Evolutionary conservation across 2,113 vertebrate genomes (phyloP), one percentile per base, ranked within the genome.

Genomic region (Plecturocebus donacophilus): DNA sequence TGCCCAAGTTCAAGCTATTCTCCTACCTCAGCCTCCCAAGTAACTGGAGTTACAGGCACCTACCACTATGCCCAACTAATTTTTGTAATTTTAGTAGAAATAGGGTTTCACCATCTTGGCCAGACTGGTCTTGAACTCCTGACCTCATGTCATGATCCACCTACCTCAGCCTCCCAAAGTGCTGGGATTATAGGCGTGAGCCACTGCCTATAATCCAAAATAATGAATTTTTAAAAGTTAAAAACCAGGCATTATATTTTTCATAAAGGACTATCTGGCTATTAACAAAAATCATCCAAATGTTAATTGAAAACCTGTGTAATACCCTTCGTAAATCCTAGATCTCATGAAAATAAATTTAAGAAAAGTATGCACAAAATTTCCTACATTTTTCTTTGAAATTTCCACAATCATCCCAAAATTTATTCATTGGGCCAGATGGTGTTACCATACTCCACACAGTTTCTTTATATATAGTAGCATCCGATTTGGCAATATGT

Each of bases 371-470:
- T 40, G 77, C 45, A 80, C 19, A 70, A 87, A n/a, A 70, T 35
- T 42, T 75, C 16, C 83, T 71, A 25, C 32, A 81, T 52, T 90
- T 96, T 96, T 64, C 68, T 95, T 80, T 92, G 68, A 87, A 87
- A 76, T 90, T 84, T 70, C 56, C 64, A 71, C 64, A 87, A 49
- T 38, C 84, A 95, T 94, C 76, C 68, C n/a, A 83, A 64, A 92
- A 80, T 81, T 49, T 68, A 52, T 73, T 92, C 45, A 49, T 40
- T 42, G 38, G 45, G 64, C 90, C 61, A 96, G 84, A 90, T 87
- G 94, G 86, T 81, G 16, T 88, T 82, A 16, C 56, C 54, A 40
- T 21, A 88, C 38, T 20, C 81, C 70, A 70, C 52, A n/a, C 23
- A 61, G 27, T 85, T 82, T 88, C 61, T 70, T 83, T 58, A 66